phyloP scores from a whole-genome alignment of 2,888 invertebrate genomes.

The Orgyia antiqua region DNA sequence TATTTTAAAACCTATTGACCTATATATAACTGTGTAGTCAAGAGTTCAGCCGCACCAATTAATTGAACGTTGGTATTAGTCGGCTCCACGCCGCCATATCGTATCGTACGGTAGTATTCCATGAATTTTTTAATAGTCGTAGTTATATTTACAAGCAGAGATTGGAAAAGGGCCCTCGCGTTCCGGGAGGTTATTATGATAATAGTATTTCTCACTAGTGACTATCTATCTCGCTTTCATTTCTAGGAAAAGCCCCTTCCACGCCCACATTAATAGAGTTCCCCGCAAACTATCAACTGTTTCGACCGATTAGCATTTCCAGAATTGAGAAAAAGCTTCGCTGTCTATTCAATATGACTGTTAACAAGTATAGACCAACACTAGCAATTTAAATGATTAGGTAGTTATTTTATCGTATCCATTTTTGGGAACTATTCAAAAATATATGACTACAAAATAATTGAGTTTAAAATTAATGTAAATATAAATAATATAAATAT shows the following conservation, averaged over 20 bases:
- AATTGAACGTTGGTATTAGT: constrained; percentile 2
- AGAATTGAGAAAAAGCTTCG: constrained; percentile 56
- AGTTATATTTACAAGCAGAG: constrained; percentile 45
- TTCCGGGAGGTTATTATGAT: constrained; percentile 72
- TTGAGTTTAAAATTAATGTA: too few relatives aligned
- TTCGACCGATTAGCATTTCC: constrained; percentile 66
- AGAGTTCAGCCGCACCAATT: constrained; percentile 5
- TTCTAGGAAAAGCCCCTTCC: constrained; percentile 68
- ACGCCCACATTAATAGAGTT: constrained; percentile 43
- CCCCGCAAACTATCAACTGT: constrained; percentile 68
- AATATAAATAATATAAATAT: too few relatives aligned
- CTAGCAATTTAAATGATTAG: too few relatives aligned
- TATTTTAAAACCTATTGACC: not conserved
- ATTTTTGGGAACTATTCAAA: too few relatives aligned
- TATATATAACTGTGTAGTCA: too few relatives aligned
- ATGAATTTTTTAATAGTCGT: constrained; percentile 26
- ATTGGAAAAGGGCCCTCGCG: constrained; percentile 55
- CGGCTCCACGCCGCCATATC: constrained; percentile 6
- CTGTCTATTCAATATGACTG: not conserved
- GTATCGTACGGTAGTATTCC: constrained; percentile 20
- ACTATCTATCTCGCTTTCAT: constrained; percentile 67
- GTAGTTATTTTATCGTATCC: too few relatives aligned
- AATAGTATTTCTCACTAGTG: constrained; percentile 70
- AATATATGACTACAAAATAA: too few relatives aligned
- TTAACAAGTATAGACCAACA: too few relatives aligned